Percentiles rank a stretch among this genome's conserved stretches.
Conservation (phyloP, 2,888 invertebrate species). For the Odontomyia ornata region DNA sequence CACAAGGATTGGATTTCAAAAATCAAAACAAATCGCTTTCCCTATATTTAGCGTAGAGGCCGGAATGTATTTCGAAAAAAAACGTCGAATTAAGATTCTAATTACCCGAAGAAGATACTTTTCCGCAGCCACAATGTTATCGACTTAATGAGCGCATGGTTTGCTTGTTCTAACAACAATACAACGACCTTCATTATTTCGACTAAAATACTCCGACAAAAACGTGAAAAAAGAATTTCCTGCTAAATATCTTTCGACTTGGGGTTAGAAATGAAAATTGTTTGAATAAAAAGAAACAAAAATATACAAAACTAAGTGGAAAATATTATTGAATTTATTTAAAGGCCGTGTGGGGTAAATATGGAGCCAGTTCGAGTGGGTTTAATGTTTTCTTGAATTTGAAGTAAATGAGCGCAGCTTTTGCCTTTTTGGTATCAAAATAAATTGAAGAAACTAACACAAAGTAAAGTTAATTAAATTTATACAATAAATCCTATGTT, state of each 20-base stretch:
- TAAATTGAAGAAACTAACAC: too few species aligned
- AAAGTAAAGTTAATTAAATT: too few species aligned
- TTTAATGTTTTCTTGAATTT: too few species aligned
- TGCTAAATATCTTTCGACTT: too few species aligned
- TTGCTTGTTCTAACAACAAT: constrained; percentile 1
- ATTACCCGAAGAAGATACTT: constrained; percentile 25
- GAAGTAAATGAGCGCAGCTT: too few species aligned
- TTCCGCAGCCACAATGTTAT: not conserved
- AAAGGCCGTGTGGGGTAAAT: too few species aligned
- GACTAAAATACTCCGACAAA: not conserved
- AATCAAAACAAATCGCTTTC: not conserved
- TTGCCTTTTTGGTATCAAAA: too few species aligned
- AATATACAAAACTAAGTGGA: not conserved
- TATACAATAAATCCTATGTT: too few species aligned
- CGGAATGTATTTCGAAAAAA: not conserved
- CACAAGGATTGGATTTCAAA: not conserved
- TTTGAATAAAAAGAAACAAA: not conserved
- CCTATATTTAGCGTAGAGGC: not conserved
- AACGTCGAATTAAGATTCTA: not conserved
- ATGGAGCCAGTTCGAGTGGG: too few species aligned
- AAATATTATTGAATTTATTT: too few species aligned
- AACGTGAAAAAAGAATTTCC: not conserved
- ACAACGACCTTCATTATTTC: constrained; percentile 20
- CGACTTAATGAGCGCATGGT: not conserved
- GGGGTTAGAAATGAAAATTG: not conserved